Evolutionary conservation across 2,113 vertebrate genomes (phyloP).

Genomic region (Gobiocypris rarus): DNA sequence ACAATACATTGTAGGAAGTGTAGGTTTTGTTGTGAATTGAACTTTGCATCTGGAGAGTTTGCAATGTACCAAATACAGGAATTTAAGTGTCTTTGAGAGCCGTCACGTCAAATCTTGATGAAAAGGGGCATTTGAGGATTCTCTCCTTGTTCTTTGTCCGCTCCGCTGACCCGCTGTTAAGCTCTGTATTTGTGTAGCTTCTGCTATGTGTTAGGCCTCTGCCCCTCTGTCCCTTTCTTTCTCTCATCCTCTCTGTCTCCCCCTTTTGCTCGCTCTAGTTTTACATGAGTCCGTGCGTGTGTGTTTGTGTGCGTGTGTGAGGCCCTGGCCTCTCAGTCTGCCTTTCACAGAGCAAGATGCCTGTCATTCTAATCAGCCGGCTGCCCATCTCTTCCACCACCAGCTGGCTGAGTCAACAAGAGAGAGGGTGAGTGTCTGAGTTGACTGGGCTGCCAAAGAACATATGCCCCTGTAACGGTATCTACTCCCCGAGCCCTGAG

Average conservation of each 20-base stretch:
- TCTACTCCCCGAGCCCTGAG: constrained; percentile 67
- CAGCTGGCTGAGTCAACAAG: constrained; percentile 56
- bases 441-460: constrained; percentile 72
- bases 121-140: constrained; percentile 46
- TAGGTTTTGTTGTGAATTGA: background rate
- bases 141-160: constrained; percentile 13
- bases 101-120: constrained; percentile 42
- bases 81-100: constrained; percentile 2
- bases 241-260: constrained; percentile 44
- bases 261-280: constrained; percentile 41
- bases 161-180: constrained; percentile 21
- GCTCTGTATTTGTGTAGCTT: constrained; percentile 36
- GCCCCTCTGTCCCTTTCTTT: constrained; percentile 42
- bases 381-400: constrained; percentile 62
- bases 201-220: constrained; percentile 47
- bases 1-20: background rate
- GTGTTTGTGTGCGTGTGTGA: constrained; percentile 42
- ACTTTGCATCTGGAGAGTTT: background rate
- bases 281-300: constrained; percentile 6
- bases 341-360: constrained; percentile 63
- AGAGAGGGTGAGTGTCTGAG: constrained; percentile 57
- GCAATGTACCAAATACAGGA: background rate
- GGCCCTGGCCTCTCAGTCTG: constrained; percentile 44
- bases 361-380: constrained; percentile 76
- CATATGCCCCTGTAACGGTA: constrained; percentile 75